phyloP scores from a whole-genome alignment of 2,888 invertebrate species.

The Drosophila neotestacea region DNA sequence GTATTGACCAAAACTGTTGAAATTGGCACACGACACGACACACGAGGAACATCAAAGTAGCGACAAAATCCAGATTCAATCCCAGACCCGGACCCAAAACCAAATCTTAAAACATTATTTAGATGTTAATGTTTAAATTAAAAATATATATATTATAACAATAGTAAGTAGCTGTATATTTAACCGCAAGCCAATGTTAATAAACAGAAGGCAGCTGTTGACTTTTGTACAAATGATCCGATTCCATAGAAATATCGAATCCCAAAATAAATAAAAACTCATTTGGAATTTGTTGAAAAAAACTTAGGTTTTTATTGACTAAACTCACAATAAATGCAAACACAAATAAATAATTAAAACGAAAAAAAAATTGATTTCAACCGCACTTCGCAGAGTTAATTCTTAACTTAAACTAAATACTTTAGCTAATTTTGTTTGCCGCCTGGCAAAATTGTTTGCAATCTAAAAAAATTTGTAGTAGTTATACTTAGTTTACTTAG shows the following conservation, averaged over 20 bases:
- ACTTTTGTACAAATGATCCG: neutral
- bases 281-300: slow-evolving; percentile 47
- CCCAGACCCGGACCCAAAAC: neutral
- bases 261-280: slow-evolving; percentile 25
- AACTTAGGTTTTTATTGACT: slow-evolving; percentile 74
- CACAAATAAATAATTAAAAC: slow-evolving; percentile 73
- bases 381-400: slow-evolving; percentile 21
- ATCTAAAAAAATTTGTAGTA: slow-evolving; percentile 18
- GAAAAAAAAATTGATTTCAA: slow-evolving; percentile 50
- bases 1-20: slow-evolving; percentile 20
- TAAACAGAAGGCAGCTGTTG: neutral
- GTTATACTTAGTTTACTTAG: slow-evolving; percentile 25
- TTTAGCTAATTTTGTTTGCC: slow-evolving; percentile 73
- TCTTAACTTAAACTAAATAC: slow-evolving; percentile 55
- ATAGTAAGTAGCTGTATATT: neutral
- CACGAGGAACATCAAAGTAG: slow-evolving; percentile 47
- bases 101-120: neutral
- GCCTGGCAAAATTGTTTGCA: slow-evolving; percentile 56
- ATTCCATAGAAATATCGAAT: neutral
- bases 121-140: neutral
- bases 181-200: neutral
- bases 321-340: slow-evolving; percentile 75
- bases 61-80: neutral
- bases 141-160: neutral
- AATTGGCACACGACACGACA: slow-evolving; percentile 39